Evolutionary conservation across 2,888 invertebrate species (phyloP).

Genomic region (Drosophila koepferae): DNA sequence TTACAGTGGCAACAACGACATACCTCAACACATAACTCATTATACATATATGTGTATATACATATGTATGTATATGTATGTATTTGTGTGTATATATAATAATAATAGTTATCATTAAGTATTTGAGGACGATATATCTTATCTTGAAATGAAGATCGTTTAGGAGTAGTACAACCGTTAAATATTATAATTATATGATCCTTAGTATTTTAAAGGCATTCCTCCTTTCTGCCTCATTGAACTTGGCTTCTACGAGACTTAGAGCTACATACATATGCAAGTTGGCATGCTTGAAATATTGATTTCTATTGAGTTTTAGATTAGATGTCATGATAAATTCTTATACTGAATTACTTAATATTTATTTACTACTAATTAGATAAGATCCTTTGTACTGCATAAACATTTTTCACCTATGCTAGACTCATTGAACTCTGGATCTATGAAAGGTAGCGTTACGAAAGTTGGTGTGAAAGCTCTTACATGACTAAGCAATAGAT

Average conservation of each 20-base stretch:
- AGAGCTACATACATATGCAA: too few species aligned
- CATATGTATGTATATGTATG: background rate
- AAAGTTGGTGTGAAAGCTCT: too few species aligned
- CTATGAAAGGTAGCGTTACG: too few species aligned
- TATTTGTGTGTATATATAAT: background rate
- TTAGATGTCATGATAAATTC: too few species aligned
- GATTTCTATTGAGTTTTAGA: background rate
- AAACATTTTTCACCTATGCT: too few species aligned
- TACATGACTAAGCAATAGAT: too few species aligned
- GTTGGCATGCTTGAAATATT: too few species aligned
- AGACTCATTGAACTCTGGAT: too few species aligned
- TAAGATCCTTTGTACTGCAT: too few species aligned
- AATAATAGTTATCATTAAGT: background rate
- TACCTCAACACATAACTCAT: conserved; percentile 13
- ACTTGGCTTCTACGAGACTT: background rate
- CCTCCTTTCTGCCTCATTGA: background rate
- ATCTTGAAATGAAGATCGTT: background rate
- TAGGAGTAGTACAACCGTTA: background rate
- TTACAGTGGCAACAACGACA: conserved; percentile 20
- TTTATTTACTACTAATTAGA: too few species aligned
- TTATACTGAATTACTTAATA: background rate
- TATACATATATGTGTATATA: background rate
- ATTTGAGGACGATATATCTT: background rate
- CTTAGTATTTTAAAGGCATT: background rate
- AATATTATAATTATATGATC: background rate